phyloP scores from a whole-genome alignment of 1,140 invertebrate species.

The Drosophila sturtevanti region DNA sequence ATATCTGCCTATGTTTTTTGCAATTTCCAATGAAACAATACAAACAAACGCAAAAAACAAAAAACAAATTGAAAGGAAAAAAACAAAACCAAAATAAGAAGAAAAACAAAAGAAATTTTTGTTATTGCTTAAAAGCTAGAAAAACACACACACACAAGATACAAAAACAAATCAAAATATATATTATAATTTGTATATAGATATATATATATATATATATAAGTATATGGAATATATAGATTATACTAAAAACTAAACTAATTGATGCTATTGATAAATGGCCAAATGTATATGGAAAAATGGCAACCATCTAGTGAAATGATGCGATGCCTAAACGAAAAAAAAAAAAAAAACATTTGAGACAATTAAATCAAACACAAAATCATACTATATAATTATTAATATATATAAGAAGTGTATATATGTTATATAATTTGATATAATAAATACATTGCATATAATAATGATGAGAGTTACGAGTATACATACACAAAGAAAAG shows the following conservation, averaged over 20 bases:
- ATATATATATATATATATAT: background rate
- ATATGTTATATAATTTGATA: constrained; percentile 24
- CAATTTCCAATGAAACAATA: constrained; percentile 37
- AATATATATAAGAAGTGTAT: constrained; percentile 18
- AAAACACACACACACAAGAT: constrained; percentile 24
- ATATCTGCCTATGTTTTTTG: constrained; percentile 41
- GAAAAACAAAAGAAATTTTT: constrained; percentile 17
- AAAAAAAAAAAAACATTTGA: constrained; percentile 3
- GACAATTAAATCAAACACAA: constrained; percentile 17
- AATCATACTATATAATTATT: constrained; percentile 23
- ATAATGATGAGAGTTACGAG: constrained; percentile 22
- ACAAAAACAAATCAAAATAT: constrained; percentile 60
- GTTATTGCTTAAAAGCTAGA: background rate
- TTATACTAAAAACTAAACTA: constrained; percentile 1
- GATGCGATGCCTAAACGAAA: background rate
- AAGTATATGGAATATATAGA: background rate
- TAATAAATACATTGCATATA: constrained; percentile 51
- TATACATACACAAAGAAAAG: constrained; percentile 42
- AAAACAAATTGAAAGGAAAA: constrained; percentile 22
- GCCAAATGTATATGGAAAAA: background rate
- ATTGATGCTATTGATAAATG: constrained; percentile 1
- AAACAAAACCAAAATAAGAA: constrained; percentile 16
- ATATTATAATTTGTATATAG: constrained; percentile 20
- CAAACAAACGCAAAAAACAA: constrained; percentile 17
- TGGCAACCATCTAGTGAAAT: background rate